Percentiles rank a stretch among this genome's conserved stretches.
phyloP scores from a whole-genome alignment of 2,113 vertebrate genomes.

The Bubo scandiacus region DNA sequence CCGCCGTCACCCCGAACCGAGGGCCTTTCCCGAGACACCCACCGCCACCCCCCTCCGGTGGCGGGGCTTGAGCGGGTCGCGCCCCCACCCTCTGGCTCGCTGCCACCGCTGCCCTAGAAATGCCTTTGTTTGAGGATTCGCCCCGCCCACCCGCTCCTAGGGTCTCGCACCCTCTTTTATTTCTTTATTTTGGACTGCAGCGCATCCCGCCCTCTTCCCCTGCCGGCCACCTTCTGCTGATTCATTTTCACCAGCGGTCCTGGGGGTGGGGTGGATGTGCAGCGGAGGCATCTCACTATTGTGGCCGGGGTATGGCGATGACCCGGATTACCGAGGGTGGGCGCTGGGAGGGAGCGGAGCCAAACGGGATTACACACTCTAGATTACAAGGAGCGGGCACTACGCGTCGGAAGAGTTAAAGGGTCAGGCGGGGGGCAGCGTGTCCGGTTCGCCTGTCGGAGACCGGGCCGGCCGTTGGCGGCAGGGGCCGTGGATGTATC shows the following conservation, averaged over 20 bases:
- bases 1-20: not conserved
- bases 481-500: not conserved
- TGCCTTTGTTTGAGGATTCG: slow-evolving; percentile 45
- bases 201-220: not conserved
- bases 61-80: not conserved
- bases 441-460: not conserved
- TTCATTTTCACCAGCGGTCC: slow-evolving; percentile 59
- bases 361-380: not conserved
- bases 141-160: not conserved
- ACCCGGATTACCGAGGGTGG: not conserved
- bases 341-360: not conserved
- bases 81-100: slow-evolving; percentile 28
- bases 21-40: not conserved
- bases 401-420: not conserved
- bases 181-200: not conserved
- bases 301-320: not conserved
- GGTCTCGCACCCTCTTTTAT: not conserved
- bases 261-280: not conserved
- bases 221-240: slow-evolving; percentile 62
- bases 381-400: not conserved
- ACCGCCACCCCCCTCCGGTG: not conserved
- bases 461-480: not conserved
- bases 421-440: not conserved
- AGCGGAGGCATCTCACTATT: not conserved
- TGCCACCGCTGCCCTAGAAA: slow-evolving; percentile 29